These are phyloP conservation scores for Eurypyga helias DNA, from an alignment of 2,113 vertebrate genomes.

Conservation along the genomic window DNA sequence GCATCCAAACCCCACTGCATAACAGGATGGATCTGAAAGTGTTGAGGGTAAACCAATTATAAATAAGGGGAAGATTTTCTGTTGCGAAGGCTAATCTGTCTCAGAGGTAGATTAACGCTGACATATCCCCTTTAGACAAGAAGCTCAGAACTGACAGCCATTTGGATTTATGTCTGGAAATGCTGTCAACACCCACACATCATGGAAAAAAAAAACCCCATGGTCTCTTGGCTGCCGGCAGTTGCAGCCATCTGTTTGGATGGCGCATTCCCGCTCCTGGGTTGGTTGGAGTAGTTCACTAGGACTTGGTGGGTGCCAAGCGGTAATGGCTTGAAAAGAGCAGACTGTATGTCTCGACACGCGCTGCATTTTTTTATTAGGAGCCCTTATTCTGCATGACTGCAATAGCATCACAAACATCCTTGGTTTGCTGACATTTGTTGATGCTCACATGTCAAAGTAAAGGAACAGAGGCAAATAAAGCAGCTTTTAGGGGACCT, in stretches of 20 bases:
- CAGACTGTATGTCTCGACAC: constrained; percentile 44
- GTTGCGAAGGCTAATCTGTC: constrained; percentile 28
- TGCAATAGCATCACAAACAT: not conserved
- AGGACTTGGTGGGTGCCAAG: constrained; percentile 60
- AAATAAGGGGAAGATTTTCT: not conserved
- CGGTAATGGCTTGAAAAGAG: constrained; percentile 57
- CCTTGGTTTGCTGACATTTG: not conserved
- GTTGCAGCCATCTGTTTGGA: constrained; percentile 75
- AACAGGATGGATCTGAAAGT: not conserved
- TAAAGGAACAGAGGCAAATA: not conserved
- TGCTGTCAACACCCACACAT: constrained; percentile 63
- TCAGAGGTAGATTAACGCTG: constrained; percentile 43
- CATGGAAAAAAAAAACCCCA: not conserved
- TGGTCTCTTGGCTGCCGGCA: constrained; percentile 63
- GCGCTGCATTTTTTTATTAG: not conserved
- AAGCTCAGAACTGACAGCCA: constrained; percentile 59
- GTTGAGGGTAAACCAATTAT: not conserved
- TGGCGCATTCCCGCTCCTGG: constrained; percentile 64
- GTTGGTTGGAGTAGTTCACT: constrained; percentile 64
- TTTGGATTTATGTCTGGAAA: constrained; percentile 70
- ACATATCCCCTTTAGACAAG: constrained; percentile 33
- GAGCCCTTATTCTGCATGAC: not conserved
- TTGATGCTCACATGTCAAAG: not conserved
- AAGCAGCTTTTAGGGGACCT: not conserved
- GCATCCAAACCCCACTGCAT: not conserved